phyloP scores from a whole-genome alignment of 2,888 invertebrate genomes.

The Ptychoptera contaminata region DNA sequence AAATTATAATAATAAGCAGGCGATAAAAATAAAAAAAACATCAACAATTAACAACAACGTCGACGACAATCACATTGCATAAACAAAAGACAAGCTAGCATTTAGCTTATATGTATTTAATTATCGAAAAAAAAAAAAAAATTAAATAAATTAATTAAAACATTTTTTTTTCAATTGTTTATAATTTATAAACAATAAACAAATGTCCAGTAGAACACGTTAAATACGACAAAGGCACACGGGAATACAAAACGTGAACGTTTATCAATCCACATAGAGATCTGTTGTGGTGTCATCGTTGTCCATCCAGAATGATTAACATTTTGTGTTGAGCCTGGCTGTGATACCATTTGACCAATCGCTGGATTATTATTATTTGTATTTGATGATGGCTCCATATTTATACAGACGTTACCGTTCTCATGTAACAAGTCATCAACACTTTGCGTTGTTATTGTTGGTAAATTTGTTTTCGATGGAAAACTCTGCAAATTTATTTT shows the following conservation, averaged over 20 bases:
- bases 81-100: too few species aligned
- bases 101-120: too few species aligned
- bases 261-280: constrained; percentile 69
- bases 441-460: constrained; percentile 52
- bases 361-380: constrained; percentile 10
- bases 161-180: not conserved
- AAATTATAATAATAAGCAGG: too few species aligned
- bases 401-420: constrained; percentile 14
- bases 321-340: constrained; percentile 17
- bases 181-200: constrained; percentile 38
- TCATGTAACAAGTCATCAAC: constrained; percentile 39
- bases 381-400: constrained; percentile 13
- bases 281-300: constrained; percentile 76
- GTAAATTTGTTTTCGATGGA: constrained; percentile 45
- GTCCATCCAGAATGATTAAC: constrained; percentile 41
- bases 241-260: constrained; percentile 66
- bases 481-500: constrained; percentile 37
- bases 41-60: too few species aligned
- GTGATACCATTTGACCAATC: constrained; percentile 17
- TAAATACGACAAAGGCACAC: constrained; percentile 60
- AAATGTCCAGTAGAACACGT: constrained; percentile 64
- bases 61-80: too few species aligned
- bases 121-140: too few species aligned
- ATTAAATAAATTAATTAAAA: too few species aligned
- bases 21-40: too few species aligned